Base-by-base conservation (phyloP, 2,888 invertebrate genomes). In the Sipunculus nudus region DNA sequence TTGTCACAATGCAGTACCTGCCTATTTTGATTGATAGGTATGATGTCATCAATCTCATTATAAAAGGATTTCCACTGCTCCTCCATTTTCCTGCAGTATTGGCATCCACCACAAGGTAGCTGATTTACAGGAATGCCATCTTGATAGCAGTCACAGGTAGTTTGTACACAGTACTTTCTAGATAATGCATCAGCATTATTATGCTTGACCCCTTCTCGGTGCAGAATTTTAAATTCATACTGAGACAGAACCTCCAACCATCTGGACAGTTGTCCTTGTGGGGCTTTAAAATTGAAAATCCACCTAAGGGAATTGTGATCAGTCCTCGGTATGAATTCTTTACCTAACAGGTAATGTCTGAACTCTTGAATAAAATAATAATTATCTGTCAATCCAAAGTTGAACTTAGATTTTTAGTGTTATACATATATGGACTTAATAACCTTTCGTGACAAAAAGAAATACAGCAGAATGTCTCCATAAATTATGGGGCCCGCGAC, bases 171-270 rank as follows among this genome's bases (percentile, higher is more conserved):
- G 3, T 29, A 21, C 4, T 31, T 48, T 28, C 48, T 28, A 29
- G 48, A 48, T 29, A 48, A 16, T 6, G 29, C 29, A 29, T 48
- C 48, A 4, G 32, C 48, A 48, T 48, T 48, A 19, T n/a, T 23
- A 31, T 48, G 31, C 32, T 29, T 26, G 3, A 6, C 32, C 29
- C 32, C 48, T 8, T 19, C 31, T 16, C 32, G 29, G 19, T 48
- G 48, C 16, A 28, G 29, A n/a, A 48, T n/a, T n/a, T n/a, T n/a
- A n/a, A n/a, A n/a, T 10, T 29, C 29, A 29, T 48, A 48, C 19
- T 48, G 48, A 5, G 31, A 16, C 3, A 48, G 32, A n/a, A 31
- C 48, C 3, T 28, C 48, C 29, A 48, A 23, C 28, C 48, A 48
- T 16, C 32, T 13, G 5, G n/a, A 26, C 5, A 48, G 13, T 31